These are phyloP conservation scores for Onychomys arenicola DNA, from an alignment of 2,797 vertebrate genomes.

Conservation along the genomic window DNA sequence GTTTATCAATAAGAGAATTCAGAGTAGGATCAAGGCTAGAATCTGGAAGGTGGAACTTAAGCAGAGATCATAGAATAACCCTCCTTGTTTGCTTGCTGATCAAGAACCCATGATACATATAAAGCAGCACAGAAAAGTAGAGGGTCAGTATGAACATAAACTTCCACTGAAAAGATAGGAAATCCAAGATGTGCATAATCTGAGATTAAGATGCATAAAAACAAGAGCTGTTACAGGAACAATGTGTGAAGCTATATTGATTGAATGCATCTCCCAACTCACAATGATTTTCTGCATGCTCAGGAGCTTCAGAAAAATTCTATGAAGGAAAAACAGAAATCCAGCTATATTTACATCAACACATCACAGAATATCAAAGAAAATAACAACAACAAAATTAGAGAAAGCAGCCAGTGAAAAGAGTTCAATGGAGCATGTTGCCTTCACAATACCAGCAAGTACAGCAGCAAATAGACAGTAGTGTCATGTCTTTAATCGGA, in stretches of 20 bases:
- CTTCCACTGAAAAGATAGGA: not conserved
- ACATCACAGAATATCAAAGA: not conserved
- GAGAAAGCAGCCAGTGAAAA: not conserved
- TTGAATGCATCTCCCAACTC: not conserved
- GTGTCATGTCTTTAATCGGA: not conserved
- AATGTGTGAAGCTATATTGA: not conserved
- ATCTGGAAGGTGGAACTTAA: not conserved
- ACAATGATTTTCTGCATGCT: not conserved
- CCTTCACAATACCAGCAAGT: not conserved
- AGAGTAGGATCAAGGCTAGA: not conserved
- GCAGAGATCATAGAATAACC: not conserved
- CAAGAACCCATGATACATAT: not conserved
- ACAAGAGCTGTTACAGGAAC: not conserved
- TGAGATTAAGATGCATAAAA: not conserved
- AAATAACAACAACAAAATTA: not conserved
- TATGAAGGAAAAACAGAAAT: not conserved
- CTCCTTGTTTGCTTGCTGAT: not conserved
- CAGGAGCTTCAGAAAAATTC: not conserved
- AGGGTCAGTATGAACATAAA: not conserved
- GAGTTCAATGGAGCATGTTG: not conserved
- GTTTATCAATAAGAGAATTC: not conserved
- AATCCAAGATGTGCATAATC: not conserved
- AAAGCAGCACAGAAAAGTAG: not conserved
- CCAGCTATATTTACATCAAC: not conserved
- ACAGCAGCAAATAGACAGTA: not conserved